Evolutionary conservation across 1,140 invertebrate genomes (phyloP).

Genomic region (Drosophila auraria): DNA sequence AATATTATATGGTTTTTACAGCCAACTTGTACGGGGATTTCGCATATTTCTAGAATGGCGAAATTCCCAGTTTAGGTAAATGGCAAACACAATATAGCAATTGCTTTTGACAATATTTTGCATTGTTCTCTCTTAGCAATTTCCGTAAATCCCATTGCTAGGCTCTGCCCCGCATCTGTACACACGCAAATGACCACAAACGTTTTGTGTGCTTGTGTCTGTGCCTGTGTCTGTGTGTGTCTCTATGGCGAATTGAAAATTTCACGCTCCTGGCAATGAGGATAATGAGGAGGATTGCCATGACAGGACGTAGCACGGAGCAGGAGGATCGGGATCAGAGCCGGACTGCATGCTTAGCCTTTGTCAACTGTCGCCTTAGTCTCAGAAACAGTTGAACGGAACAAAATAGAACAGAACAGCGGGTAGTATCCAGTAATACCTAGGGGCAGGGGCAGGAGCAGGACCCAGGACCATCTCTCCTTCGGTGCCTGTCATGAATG

Average conservation of each 20-base stretch:
- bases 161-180: constrained; percentile 18
- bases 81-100: constrained; percentile 6
- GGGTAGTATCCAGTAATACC: constrained; percentile 16
- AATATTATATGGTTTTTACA: too few species aligned
- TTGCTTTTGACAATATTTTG: constrained; percentile 3
- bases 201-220: constrained; percentile 38
- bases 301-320: constrained; percentile 33
- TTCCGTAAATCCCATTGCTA: constrained; percentile 16
- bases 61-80: constrained; percentile 2
- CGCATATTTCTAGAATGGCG: background rate
- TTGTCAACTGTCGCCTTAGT: constrained; percentile 80
- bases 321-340: constrained; percentile 42
- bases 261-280: constrained; percentile 71
- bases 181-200: constrained; percentile 75
- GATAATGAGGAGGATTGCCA: constrained; percentile 70
- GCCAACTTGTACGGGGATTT: background rate
- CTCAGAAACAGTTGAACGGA: constrained; percentile 63
- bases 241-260: constrained; percentile 78
- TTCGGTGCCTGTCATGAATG: constrained; percentile 63
- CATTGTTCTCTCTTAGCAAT: constrained; percentile 14
- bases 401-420: constrained; percentile 34
- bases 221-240: constrained; percentile 6
- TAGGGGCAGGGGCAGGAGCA: constrained; percentile 6
- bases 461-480: constrained; percentile 3
- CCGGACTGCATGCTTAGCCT: constrained; percentile 73